These are phyloP conservation scores for Aplodontia rufa DNA, from an alignment of 2,113 vertebrate genomes.

Conservation along the genomic window DNA sequence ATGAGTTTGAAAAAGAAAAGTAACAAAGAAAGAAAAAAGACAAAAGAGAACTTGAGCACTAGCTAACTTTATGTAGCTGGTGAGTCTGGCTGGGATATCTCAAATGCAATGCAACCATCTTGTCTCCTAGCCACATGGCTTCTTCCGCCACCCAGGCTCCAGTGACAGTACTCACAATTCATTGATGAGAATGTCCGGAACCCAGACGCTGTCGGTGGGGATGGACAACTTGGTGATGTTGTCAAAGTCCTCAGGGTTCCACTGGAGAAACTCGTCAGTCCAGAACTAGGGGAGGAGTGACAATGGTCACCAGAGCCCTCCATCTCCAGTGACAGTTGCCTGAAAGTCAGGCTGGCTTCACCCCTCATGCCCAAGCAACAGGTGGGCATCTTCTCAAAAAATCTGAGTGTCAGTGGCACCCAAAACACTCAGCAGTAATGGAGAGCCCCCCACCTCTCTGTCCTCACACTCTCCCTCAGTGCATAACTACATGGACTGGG, in stretches of 20 bases:
- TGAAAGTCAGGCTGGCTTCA: neutral
- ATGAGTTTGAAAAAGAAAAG: neutral
- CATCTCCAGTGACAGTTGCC: rapidly evolving
- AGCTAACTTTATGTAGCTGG: neutral
- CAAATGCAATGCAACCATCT: rapidly evolving
- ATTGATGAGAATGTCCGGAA: slow-evolving; percentile 98
- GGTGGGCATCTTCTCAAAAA: neutral
- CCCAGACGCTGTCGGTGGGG: slow-evolving; percentile 93
- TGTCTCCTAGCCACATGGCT: rapidly evolving
- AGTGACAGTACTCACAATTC: slow-evolving; percentile 92
- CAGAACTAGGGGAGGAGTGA: slow-evolving; percentile 86
- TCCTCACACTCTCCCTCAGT: neutral
- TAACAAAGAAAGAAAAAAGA: neutral
- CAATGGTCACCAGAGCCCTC: neutral
- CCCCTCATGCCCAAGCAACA: neutral
- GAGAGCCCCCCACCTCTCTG: too few relatives aligned
- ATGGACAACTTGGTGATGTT: slow-evolving; percentile 93
- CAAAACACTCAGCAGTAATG: neutral
- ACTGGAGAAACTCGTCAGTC: slow-evolving; percentile 95
- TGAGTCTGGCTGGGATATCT: neutral
- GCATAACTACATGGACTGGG: neutral
- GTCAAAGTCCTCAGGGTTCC: slow-evolving; percentile 93
- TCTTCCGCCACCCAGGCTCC: rapidly evolving
- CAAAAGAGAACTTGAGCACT: neutral
- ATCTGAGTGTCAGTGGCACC: neutral